A percentile compares a stretch with the other conserved stretches of the same genome.
Conservation (phyloP, 2,888 invertebrate genomes). For the Andricus curvator region DNA sequence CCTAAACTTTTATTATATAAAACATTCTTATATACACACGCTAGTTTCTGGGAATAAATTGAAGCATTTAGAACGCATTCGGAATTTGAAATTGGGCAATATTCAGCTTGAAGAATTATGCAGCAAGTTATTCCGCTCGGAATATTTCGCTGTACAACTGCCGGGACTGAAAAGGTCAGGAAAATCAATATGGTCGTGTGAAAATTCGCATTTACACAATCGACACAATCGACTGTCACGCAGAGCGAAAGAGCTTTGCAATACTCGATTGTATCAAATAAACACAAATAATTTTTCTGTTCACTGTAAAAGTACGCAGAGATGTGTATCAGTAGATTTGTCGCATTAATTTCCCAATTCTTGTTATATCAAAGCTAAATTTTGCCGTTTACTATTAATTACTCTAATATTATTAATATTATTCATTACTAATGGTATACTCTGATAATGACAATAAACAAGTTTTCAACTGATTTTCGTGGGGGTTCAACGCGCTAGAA, state of each 20-base stretch:
- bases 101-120: conserved; percentile 18
- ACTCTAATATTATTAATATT: too few species aligned
- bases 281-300: neutral
- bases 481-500: neutral
- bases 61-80: conserved; percentile 4
- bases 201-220: conserved; percentile 60
- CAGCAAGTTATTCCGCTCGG: conserved; percentile 43
- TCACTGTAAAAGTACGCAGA: neutral
- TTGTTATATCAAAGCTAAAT: neutral
- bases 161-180: conserved; percentile 54
- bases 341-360: conserved; percentile 1
- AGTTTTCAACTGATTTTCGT: neutral
- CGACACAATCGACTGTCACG: conserved; percentile 57
- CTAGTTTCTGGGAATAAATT: neutral
- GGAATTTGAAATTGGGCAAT: conserved; percentile 16
- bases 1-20: neutral
- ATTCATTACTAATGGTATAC: too few species aligned
- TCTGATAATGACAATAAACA: neutral
- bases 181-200: conserved; percentile 68
- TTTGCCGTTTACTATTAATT: neutral
- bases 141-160: conserved; percentile 49
- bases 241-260: conserved; percentile 42
- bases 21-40: neutral
- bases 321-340: neutral
- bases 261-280: neutral